Conservation (phyloP, 2,113 vertebrate genomes). For the Mesembrinibis cayennensis region DNA sequence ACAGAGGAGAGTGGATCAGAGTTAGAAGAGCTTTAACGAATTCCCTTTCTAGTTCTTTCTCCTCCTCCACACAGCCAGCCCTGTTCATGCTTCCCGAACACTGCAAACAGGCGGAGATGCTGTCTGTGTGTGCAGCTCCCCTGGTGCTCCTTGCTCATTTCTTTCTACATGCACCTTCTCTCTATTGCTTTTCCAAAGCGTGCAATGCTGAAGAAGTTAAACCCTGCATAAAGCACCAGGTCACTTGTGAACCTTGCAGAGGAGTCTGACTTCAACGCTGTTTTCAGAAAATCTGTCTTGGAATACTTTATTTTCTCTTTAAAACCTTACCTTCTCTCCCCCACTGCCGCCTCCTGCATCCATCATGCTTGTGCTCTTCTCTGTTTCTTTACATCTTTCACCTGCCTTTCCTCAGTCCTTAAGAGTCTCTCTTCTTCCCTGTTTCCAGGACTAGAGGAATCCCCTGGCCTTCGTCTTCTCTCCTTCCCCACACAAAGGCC, state of each 20-base stretch:
- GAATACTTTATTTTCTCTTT: neutral
- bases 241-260: neutral
- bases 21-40: neutral
- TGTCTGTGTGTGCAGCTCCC: neutral
- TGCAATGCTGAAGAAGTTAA: neutral
- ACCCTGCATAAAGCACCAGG: neutral
- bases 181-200: neutral
- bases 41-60: conserved; percentile 16
- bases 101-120: neutral
- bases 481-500: neutral
- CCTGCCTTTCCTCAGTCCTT: neutral
- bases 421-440: neutral
- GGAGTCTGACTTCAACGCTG: neutral
- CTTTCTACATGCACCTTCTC: neutral
- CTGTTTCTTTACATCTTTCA: neutral
- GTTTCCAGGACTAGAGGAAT: neutral
- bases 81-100: neutral
- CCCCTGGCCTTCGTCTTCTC: neutral
- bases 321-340: neutral
- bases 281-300: neutral
- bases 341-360: neutral
- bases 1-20: neutral
- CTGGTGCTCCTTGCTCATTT: neutral
- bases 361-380: neutral
- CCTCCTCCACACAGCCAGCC: neutral